phyloP scores from a whole-genome alignment of 2,888 invertebrate genomes.

The Xestia rhomboidea region DNA sequence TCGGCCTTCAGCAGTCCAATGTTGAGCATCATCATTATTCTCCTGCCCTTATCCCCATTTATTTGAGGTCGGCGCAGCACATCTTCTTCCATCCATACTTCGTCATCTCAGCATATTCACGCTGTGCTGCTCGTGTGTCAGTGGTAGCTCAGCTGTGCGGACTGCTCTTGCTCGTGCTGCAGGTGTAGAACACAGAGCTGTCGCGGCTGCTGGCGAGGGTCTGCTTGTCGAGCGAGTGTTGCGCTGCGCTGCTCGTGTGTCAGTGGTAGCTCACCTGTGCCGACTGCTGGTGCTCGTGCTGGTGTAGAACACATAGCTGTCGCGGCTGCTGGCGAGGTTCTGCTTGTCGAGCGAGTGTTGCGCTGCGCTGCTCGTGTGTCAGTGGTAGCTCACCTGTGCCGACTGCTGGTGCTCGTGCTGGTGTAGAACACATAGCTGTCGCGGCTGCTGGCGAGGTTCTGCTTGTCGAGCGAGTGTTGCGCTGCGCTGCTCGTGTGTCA shows the following conservation, averaged over 20 bases:
- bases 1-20: not conserved
- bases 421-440: constrained; percentile 75
- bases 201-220: too few species aligned
- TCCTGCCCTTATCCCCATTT: not conserved
- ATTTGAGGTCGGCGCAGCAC: not conserved
- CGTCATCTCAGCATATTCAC: too few species aligned
- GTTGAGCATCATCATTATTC: not conserved
- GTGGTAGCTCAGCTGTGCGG: too few species aligned
- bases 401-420: constrained; percentile 71
- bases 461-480: constrained; percentile 61
- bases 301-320: constrained; percentile 73
- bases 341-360: constrained; percentile 63
- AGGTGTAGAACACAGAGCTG: too few species aligned
- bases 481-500: not conserved
- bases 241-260: not conserved
- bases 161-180: too few species aligned
- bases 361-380: too few species aligned
- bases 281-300: constrained; percentile 53
- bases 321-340: constrained; percentile 72
- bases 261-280: not conserved
- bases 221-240: too few species aligned
- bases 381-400: constrained; percentile 71
- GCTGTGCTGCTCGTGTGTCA: too few species aligned
- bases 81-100: not conserved
- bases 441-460: constrained; percentile 71